Evolutionary conservation across 2,888 invertebrate species (phyloP), one percentile per base, ranked within the genome.

Genomic region (Hyalella azteca): DNA sequence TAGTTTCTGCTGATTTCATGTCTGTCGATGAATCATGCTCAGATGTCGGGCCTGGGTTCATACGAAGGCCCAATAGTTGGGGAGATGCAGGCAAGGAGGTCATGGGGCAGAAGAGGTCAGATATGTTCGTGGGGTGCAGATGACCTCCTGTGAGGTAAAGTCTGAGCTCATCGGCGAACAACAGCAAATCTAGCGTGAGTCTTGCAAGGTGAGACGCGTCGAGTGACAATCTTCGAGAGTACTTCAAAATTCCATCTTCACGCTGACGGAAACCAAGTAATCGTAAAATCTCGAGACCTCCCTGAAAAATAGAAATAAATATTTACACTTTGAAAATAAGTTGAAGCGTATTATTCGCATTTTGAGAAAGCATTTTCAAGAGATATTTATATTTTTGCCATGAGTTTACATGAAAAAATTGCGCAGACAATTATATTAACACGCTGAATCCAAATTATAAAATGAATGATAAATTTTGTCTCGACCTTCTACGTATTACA

Each of bases 101-200:
- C n/a, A 75, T 32, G 26, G 75, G 75, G 22, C 75, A 75, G 19
- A 83, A 83, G 0, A 83, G 78, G 19, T 77, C 73, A 3, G 83
- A 80, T 22, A 83, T 81, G 73, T 81, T 83, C 40, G 59, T 59
- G 4, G 83, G 83, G 32, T 81, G 80, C 36, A 80, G 83, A 49
- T 83, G 83, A 13, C 77, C 77, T 3, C 81, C 81, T 29, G 80
- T 83, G 36, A 83, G 78, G 36, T 78, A 83, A 7, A 83, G 80
- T 22, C 83, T 81, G 19, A 80, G 77, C 45, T 80, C 79, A 19
- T 81, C 83, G 15, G 81, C 83, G 22, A 83, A 48, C 11, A 83
- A 79, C 26, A 83, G 78, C 49, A 83, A 50, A 60, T 83, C 83
- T 5, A 81, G 77, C n/a, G 83, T 83, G 19, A 83, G 76, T 1